phyloP scores from a whole-genome alignment of 2,797 vertebrate species.

The Gobio occitaniae region DNA sequence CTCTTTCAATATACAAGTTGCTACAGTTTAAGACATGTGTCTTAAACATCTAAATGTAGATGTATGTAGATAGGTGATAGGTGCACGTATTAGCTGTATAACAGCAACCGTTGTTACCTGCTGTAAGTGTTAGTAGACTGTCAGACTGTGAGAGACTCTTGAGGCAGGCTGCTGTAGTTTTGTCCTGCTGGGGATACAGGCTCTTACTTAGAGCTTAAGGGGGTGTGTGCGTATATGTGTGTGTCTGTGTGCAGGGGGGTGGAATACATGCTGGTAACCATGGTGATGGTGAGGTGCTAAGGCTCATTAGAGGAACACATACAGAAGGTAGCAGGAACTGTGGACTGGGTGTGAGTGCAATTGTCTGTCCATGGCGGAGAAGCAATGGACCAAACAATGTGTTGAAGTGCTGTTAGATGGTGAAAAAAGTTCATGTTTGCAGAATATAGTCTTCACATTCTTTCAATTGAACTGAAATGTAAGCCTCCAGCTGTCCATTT shows the following conservation, averaged over 20 bases:
- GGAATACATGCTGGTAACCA: conserved; percentile 55
- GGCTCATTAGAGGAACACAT: conserved; percentile 57
- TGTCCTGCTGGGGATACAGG: conserved; percentile 58
- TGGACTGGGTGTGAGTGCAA: not conserved
- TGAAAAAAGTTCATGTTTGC: conserved; percentile 64
- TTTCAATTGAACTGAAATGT: conserved; percentile 67
- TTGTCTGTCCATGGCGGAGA: conserved; percentile 21
- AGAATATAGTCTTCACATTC: conserved; percentile 56
- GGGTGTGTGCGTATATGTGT: conserved; percentile 21
- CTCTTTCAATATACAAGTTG: too few species aligned
- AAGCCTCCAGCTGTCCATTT: conserved; percentile 60
- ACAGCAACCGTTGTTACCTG: conserved; percentile 16
- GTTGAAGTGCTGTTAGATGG: conserved; percentile 47
- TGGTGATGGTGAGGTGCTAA: conserved; percentile 58
- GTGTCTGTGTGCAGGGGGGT: conserved; percentile 37
- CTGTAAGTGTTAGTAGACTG: conserved; percentile 43
- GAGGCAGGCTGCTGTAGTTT: conserved; percentile 54
- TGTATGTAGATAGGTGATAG: not conserved
- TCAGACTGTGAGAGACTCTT: conserved; percentile 35
- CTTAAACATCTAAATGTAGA: not conserved
- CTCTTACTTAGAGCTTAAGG: conserved; percentile 39
- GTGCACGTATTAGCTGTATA: conserved; percentile 2
- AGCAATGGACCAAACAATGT: conserved; percentile 28
- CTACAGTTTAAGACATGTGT: not conserved
- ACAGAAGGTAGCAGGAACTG: conserved; percentile 34